Conservation (phyloP, 2,797 vertebrate genomes). For the Scolopax rusticola region DNA sequence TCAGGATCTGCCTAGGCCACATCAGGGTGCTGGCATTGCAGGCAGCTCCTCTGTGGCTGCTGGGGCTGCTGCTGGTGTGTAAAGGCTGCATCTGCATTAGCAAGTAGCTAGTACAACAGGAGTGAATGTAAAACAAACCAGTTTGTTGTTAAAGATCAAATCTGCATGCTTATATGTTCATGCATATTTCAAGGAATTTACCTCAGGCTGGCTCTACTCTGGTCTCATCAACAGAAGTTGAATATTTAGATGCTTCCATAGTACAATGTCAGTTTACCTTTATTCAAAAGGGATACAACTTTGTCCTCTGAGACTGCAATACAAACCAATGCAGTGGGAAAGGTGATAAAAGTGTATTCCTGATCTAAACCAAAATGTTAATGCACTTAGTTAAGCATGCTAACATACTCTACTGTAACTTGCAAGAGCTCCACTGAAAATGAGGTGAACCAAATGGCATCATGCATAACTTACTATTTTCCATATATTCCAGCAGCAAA, state of each 20-base stretch:
- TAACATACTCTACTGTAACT: background rate
- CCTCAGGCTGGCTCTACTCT: background rate
- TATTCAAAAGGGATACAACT: background rate
- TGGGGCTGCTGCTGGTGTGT: background rate
- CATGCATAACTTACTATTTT: background rate
- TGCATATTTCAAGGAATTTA: background rate
- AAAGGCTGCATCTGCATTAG: background rate
- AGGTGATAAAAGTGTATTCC: background rate
- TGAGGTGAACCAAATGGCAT: background rate
- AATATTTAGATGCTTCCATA: background rate
- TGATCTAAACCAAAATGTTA: background rate
- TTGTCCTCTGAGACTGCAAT: conserved; percentile 1
- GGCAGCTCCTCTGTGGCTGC: background rate
- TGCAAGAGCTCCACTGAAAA: background rate
- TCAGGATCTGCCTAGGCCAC: background rate
- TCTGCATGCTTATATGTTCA: background rate
- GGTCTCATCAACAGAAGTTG: background rate
- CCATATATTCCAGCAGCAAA: background rate
- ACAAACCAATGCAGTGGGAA: background rate
- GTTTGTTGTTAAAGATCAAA: background rate
- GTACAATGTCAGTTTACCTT: background rate
- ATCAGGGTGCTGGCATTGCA: background rate
- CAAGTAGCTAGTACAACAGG: background rate
- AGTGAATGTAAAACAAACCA: background rate
- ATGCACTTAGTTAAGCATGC: conserved; percentile 20